Conservation (phyloP, 2,888 invertebrate species). For the Hypomecis atomaria region DNA sequence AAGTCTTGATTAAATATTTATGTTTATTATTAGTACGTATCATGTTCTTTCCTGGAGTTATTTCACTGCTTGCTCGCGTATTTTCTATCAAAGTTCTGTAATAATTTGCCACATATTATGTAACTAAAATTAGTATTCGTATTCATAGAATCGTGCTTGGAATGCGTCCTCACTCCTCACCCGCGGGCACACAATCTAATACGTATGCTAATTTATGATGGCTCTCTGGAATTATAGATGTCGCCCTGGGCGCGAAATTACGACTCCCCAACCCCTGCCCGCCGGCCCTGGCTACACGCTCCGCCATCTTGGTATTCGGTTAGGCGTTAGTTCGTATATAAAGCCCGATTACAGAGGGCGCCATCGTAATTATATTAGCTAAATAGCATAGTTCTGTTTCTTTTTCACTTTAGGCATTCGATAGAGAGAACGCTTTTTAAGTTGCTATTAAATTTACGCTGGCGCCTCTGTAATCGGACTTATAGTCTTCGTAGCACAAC, state of each 20-base stretch:
- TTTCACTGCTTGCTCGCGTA: neutral
- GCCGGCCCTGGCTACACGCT: conserved; percentile 49
- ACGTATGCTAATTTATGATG: conserved; percentile 83
- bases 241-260: conserved; percentile 75
- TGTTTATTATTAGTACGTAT: too few species aligned
- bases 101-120: conserved; percentile 56
- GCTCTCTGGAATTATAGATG: conserved; percentile 80
- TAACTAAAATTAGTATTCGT: conserved; percentile 54
- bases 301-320: conserved; percentile 77
- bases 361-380: too few species aligned
- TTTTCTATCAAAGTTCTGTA: conserved; percentile 2
- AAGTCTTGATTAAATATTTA: too few species aligned
- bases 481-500: conserved; percentile 54
- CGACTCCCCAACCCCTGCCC: conserved; percentile 54
- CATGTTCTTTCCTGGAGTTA: neutral
- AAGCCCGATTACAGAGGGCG: too few species aligned
- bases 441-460: too few species aligned
- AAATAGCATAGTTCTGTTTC: too few species aligned
- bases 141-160: conserved; percentile 63
- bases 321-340: conserved; percentile 47
- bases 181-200: conserved; percentile 71
- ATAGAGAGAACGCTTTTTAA: too few species aligned
- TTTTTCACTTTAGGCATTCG: too few species aligned
- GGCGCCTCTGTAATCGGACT: too few species aligned
- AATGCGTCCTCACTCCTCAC: conserved; percentile 65